phyloP scores from a whole-genome alignment of 2,113 vertebrate species.

The Helogale parvula region DNA sequence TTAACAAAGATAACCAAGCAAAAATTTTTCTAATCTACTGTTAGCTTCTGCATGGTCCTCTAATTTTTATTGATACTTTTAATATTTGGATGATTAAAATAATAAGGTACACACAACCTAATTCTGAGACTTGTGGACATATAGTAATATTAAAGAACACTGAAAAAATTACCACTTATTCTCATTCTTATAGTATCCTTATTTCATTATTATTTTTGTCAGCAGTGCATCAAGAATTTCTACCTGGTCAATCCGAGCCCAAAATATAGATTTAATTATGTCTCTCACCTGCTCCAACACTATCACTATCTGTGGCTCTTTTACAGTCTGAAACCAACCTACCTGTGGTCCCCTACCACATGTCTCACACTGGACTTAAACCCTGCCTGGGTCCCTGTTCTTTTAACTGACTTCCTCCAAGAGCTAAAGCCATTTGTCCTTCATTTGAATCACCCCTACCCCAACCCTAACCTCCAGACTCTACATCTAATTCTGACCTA shows the following conservation, averaged over 20 bases:
- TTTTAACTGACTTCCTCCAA: neutral
- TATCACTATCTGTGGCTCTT: neutral
- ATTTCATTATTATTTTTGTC: neutral
- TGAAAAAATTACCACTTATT: neutral
- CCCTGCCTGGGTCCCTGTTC: neutral
- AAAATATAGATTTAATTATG: neutral
- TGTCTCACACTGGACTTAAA: neutral
- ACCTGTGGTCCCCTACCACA: neutral
- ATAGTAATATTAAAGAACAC: slow-evolving; percentile 14
- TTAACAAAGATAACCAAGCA: slow-evolving; percentile 72
- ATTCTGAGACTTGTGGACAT: slow-evolving; percentile 20
- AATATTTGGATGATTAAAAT: slow-evolving; percentile 57
- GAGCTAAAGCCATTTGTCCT: neutral
- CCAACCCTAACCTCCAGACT: neutral
- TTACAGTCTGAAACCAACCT: neutral
- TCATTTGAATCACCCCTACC: neutral
- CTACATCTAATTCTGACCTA: neutral
- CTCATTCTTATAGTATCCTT: neutral
- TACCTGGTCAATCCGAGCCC: neutral
- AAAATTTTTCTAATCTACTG: slow-evolving; percentile 63
- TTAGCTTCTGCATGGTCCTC: slow-evolving; percentile 14
- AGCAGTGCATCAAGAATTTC: neutral
- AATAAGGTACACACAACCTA: slow-evolving; percentile 11
- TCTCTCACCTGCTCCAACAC: neutral
- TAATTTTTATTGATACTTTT: slow-evolving; percentile 63